Evolutionary conservation across 2,113 vertebrate species (phyloP).

Genomic region (Channa argus): DNA sequence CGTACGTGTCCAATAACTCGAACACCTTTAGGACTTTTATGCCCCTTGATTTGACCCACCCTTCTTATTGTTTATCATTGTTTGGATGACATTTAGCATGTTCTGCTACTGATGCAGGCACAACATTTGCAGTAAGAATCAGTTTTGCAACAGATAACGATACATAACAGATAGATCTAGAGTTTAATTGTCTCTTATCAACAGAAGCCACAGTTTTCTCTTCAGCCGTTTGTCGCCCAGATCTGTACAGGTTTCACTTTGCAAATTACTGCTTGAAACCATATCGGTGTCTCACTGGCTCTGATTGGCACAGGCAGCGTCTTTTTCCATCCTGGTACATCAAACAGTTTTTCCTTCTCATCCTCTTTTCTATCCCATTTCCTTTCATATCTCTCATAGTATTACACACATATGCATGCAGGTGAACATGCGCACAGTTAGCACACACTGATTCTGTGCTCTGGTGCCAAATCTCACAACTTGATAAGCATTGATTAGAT

Average conservation of each 20-base stretch:
- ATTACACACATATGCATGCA: background rate
- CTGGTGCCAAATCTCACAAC: slow-evolving; percentile 17
- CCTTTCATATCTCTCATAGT: background rate
- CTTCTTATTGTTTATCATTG: background rate
- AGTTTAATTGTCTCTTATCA: no score
- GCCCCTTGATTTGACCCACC: background rate
- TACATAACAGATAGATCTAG: no score
- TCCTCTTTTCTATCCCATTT: background rate
- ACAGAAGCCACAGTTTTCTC: background rate
- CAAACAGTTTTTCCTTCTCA: background rate
- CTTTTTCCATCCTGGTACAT: background rate
- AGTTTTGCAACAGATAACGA: background rate
- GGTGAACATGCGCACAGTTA: background rate
- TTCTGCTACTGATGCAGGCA: background rate
- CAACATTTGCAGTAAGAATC: background rate
- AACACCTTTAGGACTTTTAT: background rate
- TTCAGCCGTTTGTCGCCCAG: slow-evolving; percentile 8
- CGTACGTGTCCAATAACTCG: background rate
- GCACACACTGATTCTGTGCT: background rate
- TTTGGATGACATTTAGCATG: background rate
- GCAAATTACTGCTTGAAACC: slow-evolving; percentile 19
- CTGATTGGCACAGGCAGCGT: slow-evolving; percentile 15
- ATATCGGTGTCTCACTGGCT: slow-evolving; percentile 8
- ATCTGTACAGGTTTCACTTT: slow-evolving; percentile 30
- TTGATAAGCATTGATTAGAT: slow-evolving; percentile 58